Percentiles rank a stretch among this genome's conserved stretches.
Conservation (phyloP, 2,797 vertebrate species). For the Thalassophryne amazonica region DNA sequence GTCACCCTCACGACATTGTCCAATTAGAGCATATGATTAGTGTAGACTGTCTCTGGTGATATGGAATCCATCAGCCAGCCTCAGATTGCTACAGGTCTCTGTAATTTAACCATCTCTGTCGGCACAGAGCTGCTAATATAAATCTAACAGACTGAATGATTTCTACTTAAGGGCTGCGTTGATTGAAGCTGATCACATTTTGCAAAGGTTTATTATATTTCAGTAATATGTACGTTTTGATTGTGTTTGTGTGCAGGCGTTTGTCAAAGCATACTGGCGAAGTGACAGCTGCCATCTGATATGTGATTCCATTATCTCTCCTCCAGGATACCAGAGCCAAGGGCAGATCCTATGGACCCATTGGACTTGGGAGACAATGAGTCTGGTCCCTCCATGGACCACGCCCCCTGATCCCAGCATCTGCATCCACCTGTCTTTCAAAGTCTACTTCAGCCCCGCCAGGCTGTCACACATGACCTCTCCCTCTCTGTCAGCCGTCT, state of each 20-base stretch:
- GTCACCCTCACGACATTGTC: constrained; percentile 51
- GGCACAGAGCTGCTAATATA: constrained; percentile 47
- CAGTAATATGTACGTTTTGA: constrained; percentile 15
- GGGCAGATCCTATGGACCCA: constrained; percentile 58
- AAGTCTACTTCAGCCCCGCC: constrained; percentile 30
- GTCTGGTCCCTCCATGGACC: constrained; percentile 63
- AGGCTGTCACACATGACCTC: constrained; percentile 30
- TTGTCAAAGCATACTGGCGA: neutral
- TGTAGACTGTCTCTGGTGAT: constrained; percentile 55
- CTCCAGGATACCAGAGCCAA: constrained; percentile 68
- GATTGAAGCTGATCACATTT: constrained; percentile 70
- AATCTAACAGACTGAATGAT: constrained; percentile 61
- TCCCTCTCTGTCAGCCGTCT: constrained; percentile 24
- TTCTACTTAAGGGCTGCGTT: constrained; percentile 59
- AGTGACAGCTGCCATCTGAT: neutral
- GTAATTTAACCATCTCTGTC: constrained; percentile 61
- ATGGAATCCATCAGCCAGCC: constrained; percentile 62
- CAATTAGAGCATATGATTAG: constrained; percentile 72
- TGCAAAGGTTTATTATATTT: constrained; percentile 55
- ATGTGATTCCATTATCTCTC: neutral
- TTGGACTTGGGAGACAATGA: constrained; percentile 61
- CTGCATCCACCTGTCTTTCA: constrained; percentile 29
- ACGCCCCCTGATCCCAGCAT: constrained; percentile 63
- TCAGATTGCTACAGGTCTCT: constrained; percentile 56
- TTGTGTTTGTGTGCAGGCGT: constrained; percentile 12